phyloP scores from a whole-genome alignment of 2,113 vertebrate species.

The Myotis davidii region DNA sequence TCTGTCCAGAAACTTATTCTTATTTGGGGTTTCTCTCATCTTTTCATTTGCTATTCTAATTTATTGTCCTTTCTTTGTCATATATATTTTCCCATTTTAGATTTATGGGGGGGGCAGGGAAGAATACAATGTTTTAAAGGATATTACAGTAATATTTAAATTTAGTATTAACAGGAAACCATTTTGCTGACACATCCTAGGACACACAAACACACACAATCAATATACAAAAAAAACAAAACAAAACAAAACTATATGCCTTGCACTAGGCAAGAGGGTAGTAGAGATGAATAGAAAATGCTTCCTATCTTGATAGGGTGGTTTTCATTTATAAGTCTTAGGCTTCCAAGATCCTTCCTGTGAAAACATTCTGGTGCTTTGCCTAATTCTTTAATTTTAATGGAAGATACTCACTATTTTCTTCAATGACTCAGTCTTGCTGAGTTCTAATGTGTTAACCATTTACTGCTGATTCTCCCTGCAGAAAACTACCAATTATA shows the following conservation, averaged over 20 bases:
- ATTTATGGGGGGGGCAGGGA: neutral
- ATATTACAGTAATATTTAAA: neutral
- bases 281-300: neutral
- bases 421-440: neutral
- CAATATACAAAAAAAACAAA: neutral
- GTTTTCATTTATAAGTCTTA: neutral
- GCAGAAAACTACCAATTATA: neutral
- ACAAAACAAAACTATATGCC: neutral
- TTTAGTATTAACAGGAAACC: neutral
- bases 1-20: neutral
- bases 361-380: neutral
- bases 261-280: neutral
- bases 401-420: neutral
- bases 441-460: neutral
- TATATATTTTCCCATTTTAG: slow-evolving; percentile 4
- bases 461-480: neutral
- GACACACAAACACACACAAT: neutral
- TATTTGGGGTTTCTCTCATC: neutral
- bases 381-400: neutral
- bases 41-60: neutral
- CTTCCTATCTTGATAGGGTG: neutral
- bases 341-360: neutral
- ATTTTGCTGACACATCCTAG: neutral
- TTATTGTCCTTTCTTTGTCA: neutral
- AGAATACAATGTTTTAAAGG: slow-evolving; percentile 10